Evolutionary conservation across 2,888 invertebrate genomes (phyloP).

Genomic region (Protodeltote pygarga): DNA sequence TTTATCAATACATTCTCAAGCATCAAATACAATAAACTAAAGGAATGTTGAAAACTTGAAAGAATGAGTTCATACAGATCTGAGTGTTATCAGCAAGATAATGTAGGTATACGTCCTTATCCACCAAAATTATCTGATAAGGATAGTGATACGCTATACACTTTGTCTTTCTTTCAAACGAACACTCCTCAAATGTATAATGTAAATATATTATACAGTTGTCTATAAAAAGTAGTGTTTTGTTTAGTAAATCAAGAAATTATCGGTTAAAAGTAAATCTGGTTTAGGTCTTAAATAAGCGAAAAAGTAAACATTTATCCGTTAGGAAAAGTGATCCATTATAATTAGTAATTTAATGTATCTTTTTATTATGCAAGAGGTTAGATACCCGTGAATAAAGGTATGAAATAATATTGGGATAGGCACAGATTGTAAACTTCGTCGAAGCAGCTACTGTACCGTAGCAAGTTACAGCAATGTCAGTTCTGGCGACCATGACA

Average conservation of each 20-base stretch:
- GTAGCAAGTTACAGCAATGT: slow-evolving; percentile 61
- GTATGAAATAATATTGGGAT: slow-evolving; percentile 3
- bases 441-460: slow-evolving; percentile 51
- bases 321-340: too few relatives aligned
- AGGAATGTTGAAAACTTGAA: slow-evolving; percentile 56
- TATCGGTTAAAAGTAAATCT: too few relatives aligned
- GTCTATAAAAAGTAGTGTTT: slow-evolving; percentile 12
- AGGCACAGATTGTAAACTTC: slow-evolving; percentile 10
- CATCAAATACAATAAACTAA: slow-evolving; percentile 36
- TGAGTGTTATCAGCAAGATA: slow-evolving; percentile 75
- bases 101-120: slow-evolving; percentile 67
- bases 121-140: slow-evolving; percentile 76
- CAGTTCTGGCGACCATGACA: slow-evolving; percentile 60
- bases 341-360: too few relatives aligned
- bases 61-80: slow-evolving; percentile 68
- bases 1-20: slow-evolving; percentile 25
- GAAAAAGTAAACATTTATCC: too few relatives aligned
- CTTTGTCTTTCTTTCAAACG: slow-evolving; percentile 48
- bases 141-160: slow-evolving; percentile 35
- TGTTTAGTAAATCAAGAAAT: too few relatives aligned
- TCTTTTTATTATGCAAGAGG: too few relatives aligned
- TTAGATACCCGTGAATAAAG: slow-evolving; percentile 13
- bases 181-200: slow-evolving; percentile 27
- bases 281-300: too few relatives aligned
- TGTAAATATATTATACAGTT: neutral